Base-by-base conservation (phyloP, 2,797 vertebrate genomes). In the Sebastes iracundus region DNA sequence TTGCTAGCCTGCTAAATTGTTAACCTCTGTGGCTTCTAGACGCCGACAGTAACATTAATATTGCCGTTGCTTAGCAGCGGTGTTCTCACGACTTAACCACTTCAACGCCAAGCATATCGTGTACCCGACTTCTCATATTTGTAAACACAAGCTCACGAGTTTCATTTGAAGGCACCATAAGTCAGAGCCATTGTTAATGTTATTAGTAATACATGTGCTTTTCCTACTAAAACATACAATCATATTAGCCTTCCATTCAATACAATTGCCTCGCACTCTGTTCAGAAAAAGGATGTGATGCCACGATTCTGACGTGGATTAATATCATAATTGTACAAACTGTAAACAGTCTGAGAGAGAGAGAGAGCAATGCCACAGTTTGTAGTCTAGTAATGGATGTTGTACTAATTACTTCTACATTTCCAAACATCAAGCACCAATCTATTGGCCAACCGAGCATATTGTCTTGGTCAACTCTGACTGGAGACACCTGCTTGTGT, bases 91-190 rank as follows among this genome's bases (percentile, higher is more conserved):
- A 46, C 42, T 16, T 46, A 1, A 7, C 42, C 42, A 16, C 42
- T 46, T 46, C 0, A 46, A 46, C 14, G 2, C 14, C 42, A 46
- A 46, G 42, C 42, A 46, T 46, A 18, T 46, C 6, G 16, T 46
- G 42, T 46, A 46, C 42, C 0, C 16, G 1, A 46, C 42, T 46
- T 46, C 42, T 0, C 38, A 14, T 38, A 0, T 14, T 32, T 46
- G 42, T 46, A 46, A 46, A 46, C 14, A 46, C 42, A 1, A 46
- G 42, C 42, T 46, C 42, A 46, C 16, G 42, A 46, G 42, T 7
- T 46, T 46, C 42, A 46, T 46, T 46, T 0, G 42, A 46, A 46
- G 42, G 42, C 16, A 46, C 42, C 42, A 59, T 30, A 49, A 14
- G 4, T 66, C 22, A 35, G n/a, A 52, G n/a, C 14, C 13, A 33